Base-by-base conservation (phyloP, 2,113 vertebrate species). In the Peucedramus taeniatus region DNA sequence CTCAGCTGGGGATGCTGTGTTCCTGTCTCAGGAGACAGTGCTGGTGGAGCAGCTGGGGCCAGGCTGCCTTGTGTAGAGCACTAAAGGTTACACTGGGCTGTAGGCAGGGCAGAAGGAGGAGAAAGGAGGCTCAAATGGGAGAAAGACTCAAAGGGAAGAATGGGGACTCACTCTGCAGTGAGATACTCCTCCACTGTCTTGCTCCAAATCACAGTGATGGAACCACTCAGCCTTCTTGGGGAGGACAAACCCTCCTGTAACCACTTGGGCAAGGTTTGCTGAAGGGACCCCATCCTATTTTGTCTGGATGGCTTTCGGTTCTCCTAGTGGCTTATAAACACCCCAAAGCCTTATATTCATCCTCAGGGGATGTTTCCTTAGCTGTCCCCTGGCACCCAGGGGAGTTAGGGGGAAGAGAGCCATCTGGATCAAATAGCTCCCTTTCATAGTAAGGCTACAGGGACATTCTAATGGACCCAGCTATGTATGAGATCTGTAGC, bases 91-190 rank as follows among this genome's bases (percentile, higher is more conserved):
- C 10, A 1, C 10, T 12, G 18, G 30, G 61, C 37, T 75, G 24
- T 13, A 13, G 77, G 51, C 15, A 22, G 37, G 9, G 30, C 4
- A 3, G 31, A 4, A 60, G 44, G 11, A 60, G 27, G n/a, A 54
- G 40, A 44, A 39, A 63, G 20, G 50, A 63, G 33, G n/a, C 50
- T 26, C 0, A 0, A 5, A 7, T 6, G 6, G 14, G 21, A 23
- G 30, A 22, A 63, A 19, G 35, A 21, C 50, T 45, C 40, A 8
- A 6, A 30, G 45, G 11, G 9, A 27, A 27, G 15, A 66, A 30
- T 1, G 18, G 8, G 37, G 7, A 12, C 60, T 59, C 15, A 3
- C 15, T 63, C 18, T 42, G 33, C 15, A 6, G 5, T 17, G 35
- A 35, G 51, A 15, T 26, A 40, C 33, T 76, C 42, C 13, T 35